Percentiles rank a stretch among this genome's conserved stretches.
Evolutionary conservation across 2,888 invertebrate species (phyloP).

Genomic region (Hirtodrosophila confusa): DNA sequence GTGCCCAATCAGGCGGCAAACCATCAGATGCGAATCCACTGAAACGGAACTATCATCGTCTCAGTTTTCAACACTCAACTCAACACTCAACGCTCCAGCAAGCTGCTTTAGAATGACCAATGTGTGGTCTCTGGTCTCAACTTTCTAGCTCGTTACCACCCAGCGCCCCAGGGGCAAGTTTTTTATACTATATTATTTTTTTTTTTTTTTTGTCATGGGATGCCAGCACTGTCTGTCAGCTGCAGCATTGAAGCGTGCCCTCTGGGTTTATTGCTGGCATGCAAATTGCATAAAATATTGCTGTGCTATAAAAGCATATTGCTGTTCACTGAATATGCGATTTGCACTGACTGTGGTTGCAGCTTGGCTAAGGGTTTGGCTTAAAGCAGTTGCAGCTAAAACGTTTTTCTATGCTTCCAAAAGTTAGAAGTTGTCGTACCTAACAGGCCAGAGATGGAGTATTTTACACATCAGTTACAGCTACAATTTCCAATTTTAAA

Average conservation of each 20-base stretch:
- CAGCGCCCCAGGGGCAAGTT: conserved; percentile 42
- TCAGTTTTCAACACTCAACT: conserved; percentile 61
- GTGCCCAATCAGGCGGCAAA: conserved; percentile 37
- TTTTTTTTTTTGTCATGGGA: conserved; percentile 10
- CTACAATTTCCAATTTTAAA: no score
- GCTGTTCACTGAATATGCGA: conserved; percentile 75
- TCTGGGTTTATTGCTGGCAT: conserved; percentile 57
- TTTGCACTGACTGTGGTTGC: conserved; percentile 45
- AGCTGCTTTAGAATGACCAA: conserved; percentile 55
- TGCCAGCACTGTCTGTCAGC: conserved; percentile 30
- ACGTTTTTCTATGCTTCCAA: conserved; percentile 17
- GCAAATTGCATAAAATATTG: conserved; percentile 78
- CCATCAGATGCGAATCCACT: conserved; percentile 57
- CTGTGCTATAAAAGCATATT: conserved; percentile 70
- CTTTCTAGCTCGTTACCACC: conserved; percentile 45
- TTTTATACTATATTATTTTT: not conserved
- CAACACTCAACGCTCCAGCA: conserved; percentile 19
- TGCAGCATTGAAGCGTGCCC: conserved; percentile 48
- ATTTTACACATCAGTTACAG: not conserved
- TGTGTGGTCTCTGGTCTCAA: conserved; percentile 47
- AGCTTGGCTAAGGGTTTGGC: not conserved
- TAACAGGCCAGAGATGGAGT: not conserved
- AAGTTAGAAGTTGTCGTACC: conserved; percentile 15
- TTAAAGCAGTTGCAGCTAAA: conserved; percentile 16
- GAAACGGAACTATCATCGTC: conserved; percentile 64